Evolutionary conservation across 2,113 vertebrate genomes (phyloP).

Genomic region (Deroptyus accipitrinus): DNA sequence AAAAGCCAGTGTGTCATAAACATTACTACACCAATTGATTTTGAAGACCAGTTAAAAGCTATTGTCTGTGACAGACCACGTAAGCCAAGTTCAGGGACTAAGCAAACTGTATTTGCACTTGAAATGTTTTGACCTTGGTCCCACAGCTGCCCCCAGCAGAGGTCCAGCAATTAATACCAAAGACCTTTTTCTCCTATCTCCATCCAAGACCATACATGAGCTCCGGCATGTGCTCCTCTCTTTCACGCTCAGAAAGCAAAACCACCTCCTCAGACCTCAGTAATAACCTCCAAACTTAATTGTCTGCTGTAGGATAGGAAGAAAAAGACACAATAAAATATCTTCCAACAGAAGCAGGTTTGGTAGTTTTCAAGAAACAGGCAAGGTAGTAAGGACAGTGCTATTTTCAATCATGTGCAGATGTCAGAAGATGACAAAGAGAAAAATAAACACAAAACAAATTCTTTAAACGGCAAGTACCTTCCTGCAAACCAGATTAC

Average conservation of each 20-base stretch:
- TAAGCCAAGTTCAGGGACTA: neutral
- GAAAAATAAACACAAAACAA: neutral
- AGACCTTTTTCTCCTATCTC: neutral
- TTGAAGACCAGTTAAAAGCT: slow-evolving; percentile 31
- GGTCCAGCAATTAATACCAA: neutral
- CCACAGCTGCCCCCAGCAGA: neutral
- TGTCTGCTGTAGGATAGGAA: neutral
- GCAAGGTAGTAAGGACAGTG: neutral
- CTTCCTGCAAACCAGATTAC: neutral
- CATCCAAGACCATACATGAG: neutral
- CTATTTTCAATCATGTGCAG: neutral
- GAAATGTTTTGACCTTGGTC: neutral
- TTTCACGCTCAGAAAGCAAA: neutral
- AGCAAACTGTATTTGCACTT: neutral
- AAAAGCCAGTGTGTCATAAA: neutral
- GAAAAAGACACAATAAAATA: neutral
- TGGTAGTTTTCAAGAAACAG: neutral
- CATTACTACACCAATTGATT: neutral
- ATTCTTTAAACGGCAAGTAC: neutral
- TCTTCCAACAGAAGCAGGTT: neutral
- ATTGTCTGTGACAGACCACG: neutral
- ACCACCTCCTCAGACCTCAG: neutral
- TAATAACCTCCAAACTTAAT: neutral
- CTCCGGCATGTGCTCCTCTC: neutral
- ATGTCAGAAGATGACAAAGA: neutral